Conservation (phyloP, 1,140 invertebrate genomes). For the Scaptomyza montana region DNA sequence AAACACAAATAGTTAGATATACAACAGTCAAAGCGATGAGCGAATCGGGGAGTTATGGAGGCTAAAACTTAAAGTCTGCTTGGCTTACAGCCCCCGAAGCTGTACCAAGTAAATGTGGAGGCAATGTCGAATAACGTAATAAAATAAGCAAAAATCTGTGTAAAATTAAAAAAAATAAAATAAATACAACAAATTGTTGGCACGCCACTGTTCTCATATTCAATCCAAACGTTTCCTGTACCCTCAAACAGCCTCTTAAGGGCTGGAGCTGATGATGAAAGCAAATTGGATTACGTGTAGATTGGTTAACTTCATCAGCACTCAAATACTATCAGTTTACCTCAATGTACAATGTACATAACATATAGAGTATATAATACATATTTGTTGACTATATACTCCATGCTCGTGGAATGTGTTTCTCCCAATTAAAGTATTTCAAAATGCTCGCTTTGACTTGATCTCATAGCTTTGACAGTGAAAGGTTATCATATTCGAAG, state of each 20-base stretch:
- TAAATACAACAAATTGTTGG: conserved; percentile 28
- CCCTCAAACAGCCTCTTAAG: background rate
- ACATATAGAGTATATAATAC: background rate
- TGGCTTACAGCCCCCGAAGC: too few relatives aligned
- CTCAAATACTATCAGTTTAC: conserved; percentile 12
- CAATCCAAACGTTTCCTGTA: conserved; percentile 6
- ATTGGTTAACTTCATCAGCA: conserved; percentile 47
- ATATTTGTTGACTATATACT: too few relatives aligned
- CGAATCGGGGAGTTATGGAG: background rate
- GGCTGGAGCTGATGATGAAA: conserved; percentile 29
- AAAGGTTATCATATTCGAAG: conserved; percentile 41
- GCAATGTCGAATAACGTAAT: conserved; percentile 66
- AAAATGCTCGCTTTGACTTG: conserved; percentile 10
- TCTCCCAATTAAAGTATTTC: too few relatives aligned
- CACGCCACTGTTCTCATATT: too few relatives aligned
- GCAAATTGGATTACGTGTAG: conserved; percentile 72
- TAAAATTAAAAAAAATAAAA: conserved; percentile 80
- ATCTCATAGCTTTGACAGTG: conserved; percentile 10
- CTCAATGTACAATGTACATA: background rate
- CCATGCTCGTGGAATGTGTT: too few relatives aligned
- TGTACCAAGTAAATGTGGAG: background rate
- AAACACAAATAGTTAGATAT: background rate
- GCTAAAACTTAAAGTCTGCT: too few relatives aligned
- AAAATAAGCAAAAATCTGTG: conserved; percentile 69
- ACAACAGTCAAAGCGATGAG: background rate